Conservation (phyloP, 2,113 vertebrate species). For the Stomatorhinus ivindoensis region DNA sequence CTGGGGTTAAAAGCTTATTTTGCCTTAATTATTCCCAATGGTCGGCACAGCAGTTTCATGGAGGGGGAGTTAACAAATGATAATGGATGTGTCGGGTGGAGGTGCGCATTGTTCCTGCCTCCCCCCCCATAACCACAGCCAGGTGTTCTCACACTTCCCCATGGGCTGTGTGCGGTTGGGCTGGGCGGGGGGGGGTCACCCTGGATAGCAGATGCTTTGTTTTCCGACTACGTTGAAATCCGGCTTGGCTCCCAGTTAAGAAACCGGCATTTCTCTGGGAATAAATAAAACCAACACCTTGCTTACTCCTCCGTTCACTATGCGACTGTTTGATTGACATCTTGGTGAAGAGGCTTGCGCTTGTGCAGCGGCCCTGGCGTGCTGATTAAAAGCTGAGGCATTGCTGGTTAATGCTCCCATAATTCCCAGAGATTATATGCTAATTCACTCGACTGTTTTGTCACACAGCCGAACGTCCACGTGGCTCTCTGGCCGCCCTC, state of each 20-base stretch:
- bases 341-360: not conserved
- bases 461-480: constrained; percentile 50
- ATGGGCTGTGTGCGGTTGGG: constrained; percentile 5
- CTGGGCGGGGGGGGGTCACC: not conserved
- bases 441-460: constrained; percentile 57
- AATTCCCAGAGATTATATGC: constrained; percentile 61
- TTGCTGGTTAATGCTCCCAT: constrained; percentile 51
- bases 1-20: constrained; percentile 65
- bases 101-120: constrained; percentile 59
- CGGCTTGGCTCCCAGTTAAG: not conserved
- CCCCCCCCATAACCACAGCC: constrained; percentile 45
- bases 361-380: constrained; percentile 1
- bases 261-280: not conserved
- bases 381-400: constrained; percentile 29
- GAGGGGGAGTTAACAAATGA: constrained; percentile 58
- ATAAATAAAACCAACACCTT: not conserved
- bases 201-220: not conserved
- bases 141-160: constrained; percentile 48
- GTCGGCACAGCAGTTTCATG: constrained; percentile 39
- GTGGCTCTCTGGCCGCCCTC: constrained; percentile 48
- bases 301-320: constrained; percentile 14
- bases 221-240: not conserved
- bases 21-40: constrained; percentile 59
- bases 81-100: constrained; percentile 60
- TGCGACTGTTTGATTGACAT: constrained; percentile 1